Base-by-base conservation (phyloP, 2,888 invertebrate species). In the Amiota minor region DNA sequence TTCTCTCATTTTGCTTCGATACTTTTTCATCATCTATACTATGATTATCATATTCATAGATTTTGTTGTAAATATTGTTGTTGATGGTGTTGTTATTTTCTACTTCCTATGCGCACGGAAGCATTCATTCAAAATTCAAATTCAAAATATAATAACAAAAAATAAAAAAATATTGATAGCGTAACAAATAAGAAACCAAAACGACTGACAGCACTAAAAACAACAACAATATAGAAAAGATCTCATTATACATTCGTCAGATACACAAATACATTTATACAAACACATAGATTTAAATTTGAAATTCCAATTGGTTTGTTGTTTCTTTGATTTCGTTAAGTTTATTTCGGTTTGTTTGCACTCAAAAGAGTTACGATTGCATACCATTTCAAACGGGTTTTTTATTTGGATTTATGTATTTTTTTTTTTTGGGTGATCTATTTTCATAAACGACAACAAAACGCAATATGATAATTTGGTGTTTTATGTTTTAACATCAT, bases 181-280 rank as follows among this genome's bases (percentile, higher is more conserved):
- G n/a, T n/a, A 35, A 35, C 35, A 35, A 35, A 35, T 35, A 35
- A 35, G 35, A 35, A 35, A 35, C 35, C 35, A 35, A 35, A 35
- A 35, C 35, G 35, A 35, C 35, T 8, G 35, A 35, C 35, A 35
- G 6, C 53, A 53, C 2, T 53, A n/a, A 50, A n/a, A n/a, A n/a
- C 4, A 23, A 61, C 61, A 11, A 6, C 9, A 61, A 59, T 3
- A 18, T 53, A n/a, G 18, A 18, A 20, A 18, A 16, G 12, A 9
- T 16, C 18, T 61, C 61, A 61, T 61, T 61, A 61, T 20, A 61
- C 6, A 61, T 61, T 61, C 61, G 61, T 61, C 61, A 61, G 20
- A 20, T 61, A 20, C 12, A 18, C 61, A 61, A 35, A 35, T 35
- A 35, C 35, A 35, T 35, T 35, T 6, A 35, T 35, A 35, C 35